Evolutionary conservation across 1,140 invertebrate species (phyloP), one percentile per base, ranked within the genome.

Genomic region (Aphidius gifuensis): DNA sequence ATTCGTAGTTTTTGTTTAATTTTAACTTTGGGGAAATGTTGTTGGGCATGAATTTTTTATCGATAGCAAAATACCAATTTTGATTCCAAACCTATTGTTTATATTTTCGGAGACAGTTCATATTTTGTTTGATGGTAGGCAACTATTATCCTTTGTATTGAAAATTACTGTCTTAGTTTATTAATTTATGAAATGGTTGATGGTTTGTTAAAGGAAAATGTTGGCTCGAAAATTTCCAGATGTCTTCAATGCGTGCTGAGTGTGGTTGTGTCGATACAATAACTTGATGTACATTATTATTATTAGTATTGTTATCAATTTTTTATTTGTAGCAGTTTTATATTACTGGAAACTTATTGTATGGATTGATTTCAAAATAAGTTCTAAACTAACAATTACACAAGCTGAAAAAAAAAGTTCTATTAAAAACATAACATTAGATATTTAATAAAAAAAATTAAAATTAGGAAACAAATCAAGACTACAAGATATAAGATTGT

Each of bases 181-280:
- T 32, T 75, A 77, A 71, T 76, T 71, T 73, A 71, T 67, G 67
- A 72, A 71, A 74, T 71, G 71, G 73, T 76, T 75, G 74, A 74
- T 74, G 74, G 69, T 68, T 68, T 71, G 49, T 65, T 58, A 57
- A 77, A 77, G 72, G 68, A 77, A 78, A 79, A 74, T 74, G 71
- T 80, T 78, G 74, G 81, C 80, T 81, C 82, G 80, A 87, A 85
- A 85, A 89, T 90, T 89, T 89, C 90, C 89, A 91, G 89, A 91
- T 91, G 89, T 91, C 88, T 89, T 91, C 89, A 91, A 91, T 91
- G 89, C 89, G 88, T 89, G 89, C 89, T 90, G 88, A 85, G 85
- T 90, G 84, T 85, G 85, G 83, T 87, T 89, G 85, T 88, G 82
- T 85, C 80, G 78, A 81, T 82, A 75, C 78, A 76, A 78, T 80